These are phyloP conservation scores for Epinotia nisella DNA, from an alignment of 2,888 invertebrate genomes.

Conservation along the genomic window DNA sequence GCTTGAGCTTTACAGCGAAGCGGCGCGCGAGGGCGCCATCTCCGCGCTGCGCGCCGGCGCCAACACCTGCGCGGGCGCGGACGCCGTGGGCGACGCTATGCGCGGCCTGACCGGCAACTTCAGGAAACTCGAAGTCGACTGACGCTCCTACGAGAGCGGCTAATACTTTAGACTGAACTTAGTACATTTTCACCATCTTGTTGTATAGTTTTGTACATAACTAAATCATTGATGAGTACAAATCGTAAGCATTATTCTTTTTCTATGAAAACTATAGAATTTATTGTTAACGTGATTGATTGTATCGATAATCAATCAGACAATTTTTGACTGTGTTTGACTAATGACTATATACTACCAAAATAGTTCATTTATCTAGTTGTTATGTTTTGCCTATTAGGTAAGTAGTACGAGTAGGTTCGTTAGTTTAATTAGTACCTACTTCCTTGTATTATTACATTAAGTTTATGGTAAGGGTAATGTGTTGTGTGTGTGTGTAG, in stretches of 20 bases:
- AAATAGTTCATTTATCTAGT: slow-evolving; percentile 17
- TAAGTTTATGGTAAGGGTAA: slow-evolving; percentile 6
- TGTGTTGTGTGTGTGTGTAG: not conserved
- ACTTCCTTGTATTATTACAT: slow-evolving; percentile 13
- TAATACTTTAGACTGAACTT: slow-evolving; percentile 39
- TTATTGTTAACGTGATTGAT: slow-evolving; percentile 21
- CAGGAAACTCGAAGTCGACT: slow-evolving; percentile 91
- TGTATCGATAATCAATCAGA: not conserved
- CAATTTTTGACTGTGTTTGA: not conserved
- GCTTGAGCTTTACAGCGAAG: slow-evolving; percentile 88
- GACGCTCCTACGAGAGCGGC: slow-evolving; percentile 48
- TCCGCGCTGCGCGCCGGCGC: slow-evolving; percentile 87
- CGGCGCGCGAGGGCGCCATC: slow-evolving; percentile 89
- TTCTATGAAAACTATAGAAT: slow-evolving; percentile 14
- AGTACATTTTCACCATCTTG: slow-evolving; percentile 23
- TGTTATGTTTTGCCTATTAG: slow-evolving; percentile 36
- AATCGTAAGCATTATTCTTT: slow-evolving; percentile 33
- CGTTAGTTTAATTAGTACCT: slow-evolving; percentile 9
- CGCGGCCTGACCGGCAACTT: slow-evolving; percentile 90
- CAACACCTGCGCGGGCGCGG: slow-evolving; percentile 85
- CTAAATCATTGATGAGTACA: slow-evolving; percentile 30
- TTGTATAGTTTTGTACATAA: slow-evolving; percentile 38
- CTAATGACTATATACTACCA: slow-evolving; percentile 4
- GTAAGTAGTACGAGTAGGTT: not conserved
- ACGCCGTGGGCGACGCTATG: slow-evolving; percentile 87